Percentiles rank a stretch among this genome's conserved stretches.
These are phyloP conservation scores for Drosophila ambigua DNA, from an alignment of 1,140 invertebrate species.

Conservation along the genomic window DNA sequence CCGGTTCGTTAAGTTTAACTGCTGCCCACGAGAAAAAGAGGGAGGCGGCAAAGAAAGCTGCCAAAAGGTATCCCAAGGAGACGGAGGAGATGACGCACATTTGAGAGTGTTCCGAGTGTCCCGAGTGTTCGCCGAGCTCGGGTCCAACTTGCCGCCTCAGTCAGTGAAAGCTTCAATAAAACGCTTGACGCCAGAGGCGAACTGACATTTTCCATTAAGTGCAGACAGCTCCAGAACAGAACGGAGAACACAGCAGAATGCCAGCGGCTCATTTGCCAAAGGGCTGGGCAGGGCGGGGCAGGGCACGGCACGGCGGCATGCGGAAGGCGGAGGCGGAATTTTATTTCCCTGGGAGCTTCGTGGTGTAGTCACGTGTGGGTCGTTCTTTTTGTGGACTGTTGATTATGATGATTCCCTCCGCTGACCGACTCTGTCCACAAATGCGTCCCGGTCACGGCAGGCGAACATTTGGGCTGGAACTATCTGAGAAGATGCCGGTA, in stretches of 20 bases:
- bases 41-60: background rate
- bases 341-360: constrained; percentile 59
- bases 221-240: constrained; percentile 61
- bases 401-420: constrained; percentile 50
- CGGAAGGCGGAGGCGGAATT: constrained; percentile 16
- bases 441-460: constrained; percentile 43
- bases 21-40: constrained; percentile 36
- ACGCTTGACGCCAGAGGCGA: constrained; percentile 77
- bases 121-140: constrained; percentile 21
- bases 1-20: constrained; percentile 75
- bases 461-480: constrained; percentile 7
- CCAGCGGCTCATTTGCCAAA: constrained; percentile 45
- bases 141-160: constrained; percentile 3
- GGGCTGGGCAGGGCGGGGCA: background rate
- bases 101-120: constrained; percentile 26
- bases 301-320: background rate
- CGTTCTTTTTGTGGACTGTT: constrained; percentile 47
- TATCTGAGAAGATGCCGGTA: constrained; percentile 21
- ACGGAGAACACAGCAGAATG: constrained; percentile 32
- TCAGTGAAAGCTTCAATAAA: constrained; percentile 78
- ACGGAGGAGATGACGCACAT: constrained; percentile 26
- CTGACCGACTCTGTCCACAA: constrained; percentile 11
- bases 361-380: constrained; percentile 52
- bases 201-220: constrained; percentile 82
- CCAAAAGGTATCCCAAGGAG: constrained; percentile 39